Percentiles rank a stretch among this genome's conserved stretches.
Evolutionary conservation across 1,140 invertebrate genomes (phyloP).

Genomic region (Pseudomyrmex cubaensis): DNA sequence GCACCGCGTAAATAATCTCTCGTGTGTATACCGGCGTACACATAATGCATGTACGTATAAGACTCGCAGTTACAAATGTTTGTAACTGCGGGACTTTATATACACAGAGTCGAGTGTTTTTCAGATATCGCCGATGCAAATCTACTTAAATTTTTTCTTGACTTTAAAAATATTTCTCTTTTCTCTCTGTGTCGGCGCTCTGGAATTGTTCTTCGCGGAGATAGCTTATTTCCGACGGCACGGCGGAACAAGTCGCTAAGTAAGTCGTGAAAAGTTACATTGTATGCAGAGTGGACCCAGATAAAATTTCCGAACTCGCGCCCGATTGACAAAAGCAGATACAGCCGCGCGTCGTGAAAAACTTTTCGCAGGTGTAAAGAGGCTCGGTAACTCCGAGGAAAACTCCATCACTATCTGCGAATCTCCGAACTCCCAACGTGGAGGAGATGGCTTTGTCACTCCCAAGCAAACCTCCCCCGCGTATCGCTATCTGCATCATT

Average conservation of each 20-base stretch:
- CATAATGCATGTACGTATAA: background rate
- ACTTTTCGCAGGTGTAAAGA: slow-evolving; percentile 49
- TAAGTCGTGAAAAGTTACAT: slow-evolving; percentile 32
- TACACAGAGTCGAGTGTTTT: slow-evolving; percentile 19
- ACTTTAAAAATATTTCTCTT: slow-evolving; percentile 1
- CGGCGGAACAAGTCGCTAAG: slow-evolving; percentile 25
- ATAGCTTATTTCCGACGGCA: slow-evolving; percentile 17
- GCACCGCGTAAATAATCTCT: too few relatives aligned
- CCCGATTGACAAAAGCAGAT: slow-evolving; percentile 52
- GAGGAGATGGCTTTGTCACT: slow-evolving; percentile 31
- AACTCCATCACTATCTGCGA: slow-evolving; percentile 38
- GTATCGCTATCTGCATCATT: slow-evolving; percentile 43
- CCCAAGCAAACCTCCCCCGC: slow-evolving; percentile 4
- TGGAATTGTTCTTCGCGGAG: background rate
- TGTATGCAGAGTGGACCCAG: slow-evolving; percentile 27
- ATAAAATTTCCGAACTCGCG: slow-evolving; percentile 45
- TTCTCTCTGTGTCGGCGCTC: too few relatives aligned
- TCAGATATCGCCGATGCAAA: background rate
- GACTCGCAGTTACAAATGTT: background rate
- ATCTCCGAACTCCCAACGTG: background rate
- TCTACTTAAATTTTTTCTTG: slow-evolving; percentile 5
- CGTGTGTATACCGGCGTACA: background rate
- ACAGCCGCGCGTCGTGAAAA: slow-evolving; percentile 7
- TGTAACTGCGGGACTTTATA: background rate
- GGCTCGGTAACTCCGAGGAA: slow-evolving; percentile 22